Conservation (phyloP, 2,113 vertebrate genomes). For the Pipa parva region DNA sequence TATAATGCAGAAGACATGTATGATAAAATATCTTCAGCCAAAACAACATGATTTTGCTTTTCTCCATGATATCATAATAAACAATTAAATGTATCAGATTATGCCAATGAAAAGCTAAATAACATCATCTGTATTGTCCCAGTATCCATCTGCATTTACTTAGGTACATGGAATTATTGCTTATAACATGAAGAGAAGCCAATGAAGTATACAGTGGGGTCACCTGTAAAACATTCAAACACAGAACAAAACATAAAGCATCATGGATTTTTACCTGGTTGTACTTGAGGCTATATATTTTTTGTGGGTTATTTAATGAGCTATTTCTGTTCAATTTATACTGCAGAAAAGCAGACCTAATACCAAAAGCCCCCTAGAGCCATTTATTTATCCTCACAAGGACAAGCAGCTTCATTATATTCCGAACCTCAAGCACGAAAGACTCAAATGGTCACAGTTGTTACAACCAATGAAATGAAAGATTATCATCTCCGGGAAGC, state of each 20-base stretch:
- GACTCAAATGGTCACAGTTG: constrained; percentile 57
- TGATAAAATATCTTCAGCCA: no score
- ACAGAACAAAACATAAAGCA: constrained; percentile 30
- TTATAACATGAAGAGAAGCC: constrained; percentile 16
- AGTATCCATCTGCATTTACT: constrained; percentile 8
- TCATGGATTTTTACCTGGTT: constrained; percentile 35
- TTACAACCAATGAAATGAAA: constrained; percentile 61
- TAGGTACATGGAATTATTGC: constrained; percentile 16
- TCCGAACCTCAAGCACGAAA: constrained; percentile 49
- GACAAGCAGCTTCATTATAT: constrained; percentile 48
- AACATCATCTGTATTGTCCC: constrained; percentile 15
- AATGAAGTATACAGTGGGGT: constrained; percentile 27
- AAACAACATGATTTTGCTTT: no score
- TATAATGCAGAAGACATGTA: no score
- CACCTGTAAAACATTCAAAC: constrained; percentile 22
- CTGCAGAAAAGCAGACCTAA: constrained; percentile 46
- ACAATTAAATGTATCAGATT: no score
- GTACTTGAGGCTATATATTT: constrained; percentile 44
- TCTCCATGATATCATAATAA: no score
- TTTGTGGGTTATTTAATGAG: constrained; percentile 55
- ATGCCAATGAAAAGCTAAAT: no score
- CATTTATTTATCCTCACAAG: constrained; percentile 43
- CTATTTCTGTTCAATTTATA: constrained; percentile 53
- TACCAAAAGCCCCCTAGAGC: constrained; percentile 43
- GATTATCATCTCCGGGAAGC: constrained; percentile 70